Percentiles rank a stretch among this genome's conserved stretches.
Conservation (phyloP, 1,140 invertebrate genomes). For the Telenomus remus region DNA sequence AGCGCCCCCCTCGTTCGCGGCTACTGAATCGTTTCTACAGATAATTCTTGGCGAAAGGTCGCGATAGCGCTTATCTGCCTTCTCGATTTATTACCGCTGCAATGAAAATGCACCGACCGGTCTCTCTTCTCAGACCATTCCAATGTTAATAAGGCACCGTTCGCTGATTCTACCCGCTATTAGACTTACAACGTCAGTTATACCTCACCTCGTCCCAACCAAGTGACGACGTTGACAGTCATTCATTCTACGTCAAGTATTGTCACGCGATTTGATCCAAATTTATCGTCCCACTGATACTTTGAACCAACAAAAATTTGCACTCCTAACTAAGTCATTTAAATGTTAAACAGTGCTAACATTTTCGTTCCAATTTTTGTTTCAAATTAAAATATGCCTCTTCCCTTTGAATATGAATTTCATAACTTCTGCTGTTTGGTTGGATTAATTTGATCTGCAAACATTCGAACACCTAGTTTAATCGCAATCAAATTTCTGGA, state of each 20-base stretch:
- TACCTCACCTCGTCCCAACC: constrained; percentile 62
- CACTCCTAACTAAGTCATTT: too few relatives aligned
- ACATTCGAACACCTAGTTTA: too few relatives aligned
- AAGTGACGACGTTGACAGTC: constrained; percentile 73
- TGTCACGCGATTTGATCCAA: constrained; percentile 64
- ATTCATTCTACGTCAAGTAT: constrained; percentile 51
- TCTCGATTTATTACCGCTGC: constrained; percentile 71
- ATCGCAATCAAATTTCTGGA: too few relatives aligned
- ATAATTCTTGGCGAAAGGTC: constrained; percentile 65
- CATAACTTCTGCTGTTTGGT: too few relatives aligned
- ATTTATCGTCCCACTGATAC: constrained; percentile 27
- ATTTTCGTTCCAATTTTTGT: too few relatives aligned
- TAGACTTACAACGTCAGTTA: constrained; percentile 64
- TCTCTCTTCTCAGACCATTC: constrained; percentile 66
- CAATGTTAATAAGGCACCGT: constrained; percentile 70
- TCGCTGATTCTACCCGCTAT: constrained; percentile 56
- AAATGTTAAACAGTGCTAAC: too few relatives aligned
- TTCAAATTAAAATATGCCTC: too few relatives aligned
- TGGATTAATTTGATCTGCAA: too few relatives aligned
- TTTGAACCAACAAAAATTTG: background rate
- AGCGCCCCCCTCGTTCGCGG: constrained; percentile 47
- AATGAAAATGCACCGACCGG: constrained; percentile 68
- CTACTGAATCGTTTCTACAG: constrained; percentile 56
- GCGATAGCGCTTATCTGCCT: constrained; percentile 73
- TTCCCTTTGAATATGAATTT: too few relatives aligned